Conservation (phyloP, 2,113 vertebrate species). For the Hepsetus odoe region DNA sequence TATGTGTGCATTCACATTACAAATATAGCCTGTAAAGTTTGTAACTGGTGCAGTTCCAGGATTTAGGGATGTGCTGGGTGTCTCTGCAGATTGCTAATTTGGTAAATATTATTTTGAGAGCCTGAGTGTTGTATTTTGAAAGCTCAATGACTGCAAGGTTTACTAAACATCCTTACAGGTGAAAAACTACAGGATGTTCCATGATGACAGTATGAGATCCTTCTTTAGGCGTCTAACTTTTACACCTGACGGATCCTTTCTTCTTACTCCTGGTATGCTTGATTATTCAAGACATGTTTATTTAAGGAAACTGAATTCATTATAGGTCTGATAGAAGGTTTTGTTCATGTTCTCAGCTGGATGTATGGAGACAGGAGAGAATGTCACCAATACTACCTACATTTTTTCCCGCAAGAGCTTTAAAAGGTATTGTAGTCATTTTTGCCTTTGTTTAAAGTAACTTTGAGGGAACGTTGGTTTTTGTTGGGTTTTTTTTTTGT, state of each 20-base stretch:
- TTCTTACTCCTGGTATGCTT: slow-evolving; percentile 87
- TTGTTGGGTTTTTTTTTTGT: too few species aligned
- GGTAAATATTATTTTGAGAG: too few species aligned
- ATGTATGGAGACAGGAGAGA: slow-evolving; percentile 93
- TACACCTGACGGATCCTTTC: slow-evolving; percentile 91
- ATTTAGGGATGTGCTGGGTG: too few species aligned
- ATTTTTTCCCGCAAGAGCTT: slow-evolving; percentile 93
- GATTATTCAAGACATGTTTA: neutral
- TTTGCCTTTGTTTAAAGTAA: neutral
- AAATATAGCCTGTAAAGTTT: too few species aligned
- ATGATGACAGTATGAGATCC: slow-evolving; percentile 97
- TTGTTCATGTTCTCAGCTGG: slow-evolving; percentile 78
- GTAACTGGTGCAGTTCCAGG: too few species aligned
- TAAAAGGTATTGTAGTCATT: slow-evolving; percentile 80
- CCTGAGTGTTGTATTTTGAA: neutral
- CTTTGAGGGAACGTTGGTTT: too few species aligned
- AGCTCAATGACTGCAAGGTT: neutral
- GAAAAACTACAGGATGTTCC: slow-evolving; percentile 91
- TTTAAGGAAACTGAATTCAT: neutral
- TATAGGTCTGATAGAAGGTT: too few species aligned
- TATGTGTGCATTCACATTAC: too few species aligned
- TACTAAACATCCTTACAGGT: slow-evolving; percentile 66
- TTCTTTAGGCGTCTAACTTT: slow-evolving; percentile 95
- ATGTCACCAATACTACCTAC: slow-evolving; percentile 93
- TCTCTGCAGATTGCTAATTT: too few species aligned